These are phyloP conservation scores for Centroberyx gerrardi DNA, from an alignment of 2,797 vertebrate species.

Conservation along the genomic window DNA sequence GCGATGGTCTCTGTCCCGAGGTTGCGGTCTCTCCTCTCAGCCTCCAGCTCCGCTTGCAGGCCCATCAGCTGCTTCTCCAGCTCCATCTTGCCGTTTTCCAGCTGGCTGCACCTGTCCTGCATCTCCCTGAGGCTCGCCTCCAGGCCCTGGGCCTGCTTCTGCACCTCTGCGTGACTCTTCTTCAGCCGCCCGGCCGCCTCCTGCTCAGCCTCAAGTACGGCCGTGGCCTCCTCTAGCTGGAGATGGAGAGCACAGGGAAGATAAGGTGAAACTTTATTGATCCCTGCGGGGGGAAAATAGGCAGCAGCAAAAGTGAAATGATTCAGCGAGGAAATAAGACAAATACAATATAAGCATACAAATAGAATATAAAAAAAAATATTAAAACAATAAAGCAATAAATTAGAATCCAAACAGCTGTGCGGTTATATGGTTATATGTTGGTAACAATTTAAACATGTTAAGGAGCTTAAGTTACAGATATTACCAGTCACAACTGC, in stretches of 20 bases:
- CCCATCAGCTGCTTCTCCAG: slow-evolving; percentile 93
- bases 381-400: slow-evolving; percentile 6
- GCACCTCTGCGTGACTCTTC: slow-evolving; percentile 92
- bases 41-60: slow-evolving; percentile 92
- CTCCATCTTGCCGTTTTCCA: slow-evolving; percentile 91
- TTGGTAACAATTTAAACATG: too few species aligned
- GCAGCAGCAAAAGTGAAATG: slow-evolving; percentile 7
- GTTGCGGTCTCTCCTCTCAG: slow-evolving; percentile 89
- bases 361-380: not conserved
- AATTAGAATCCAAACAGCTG: too few species aligned
- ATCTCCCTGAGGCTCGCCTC: slow-evolving; percentile 91
- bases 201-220: slow-evolving; percentile 89
- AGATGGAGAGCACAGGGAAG: slow-evolving; percentile 9
- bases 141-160: slow-evolving; percentile 92
- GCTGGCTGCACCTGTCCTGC: slow-evolving; percentile 90
- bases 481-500: not conserved
- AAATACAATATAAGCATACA: too few species aligned
- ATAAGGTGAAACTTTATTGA: slow-evolving; percentile 9
- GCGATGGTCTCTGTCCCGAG: slow-evolving; percentile 90
- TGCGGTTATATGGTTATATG: too few species aligned
- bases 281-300: slow-evolving; percentile 2
- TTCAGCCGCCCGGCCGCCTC: slow-evolving; percentile 90
- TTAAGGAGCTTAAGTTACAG: too few species aligned
- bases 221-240: slow-evolving; percentile 92
- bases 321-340: slow-evolving; percentile 16